Conservation (phyloP, 2,797 vertebrate genomes). For the Takifugu ocellatus region DNA sequence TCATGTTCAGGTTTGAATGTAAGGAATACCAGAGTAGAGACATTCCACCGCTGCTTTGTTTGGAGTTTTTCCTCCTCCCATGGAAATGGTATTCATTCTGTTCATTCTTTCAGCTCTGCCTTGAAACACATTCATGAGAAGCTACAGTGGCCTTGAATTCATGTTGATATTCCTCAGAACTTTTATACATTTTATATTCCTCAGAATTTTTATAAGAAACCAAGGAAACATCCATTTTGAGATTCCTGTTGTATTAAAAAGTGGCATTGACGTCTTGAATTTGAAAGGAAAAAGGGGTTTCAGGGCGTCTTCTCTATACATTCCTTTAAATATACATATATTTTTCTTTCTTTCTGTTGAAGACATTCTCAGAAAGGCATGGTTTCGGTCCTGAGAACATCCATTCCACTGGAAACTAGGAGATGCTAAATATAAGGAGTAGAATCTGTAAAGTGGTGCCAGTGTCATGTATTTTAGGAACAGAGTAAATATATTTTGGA, state of each 20-base stretch:
- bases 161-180: constrained; percentile 9
- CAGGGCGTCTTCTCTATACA: constrained; percentile 24
- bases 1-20: constrained; percentile 35
- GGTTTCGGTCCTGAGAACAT: too few species aligned
- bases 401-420: too few species aligned
- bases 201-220: constrained; percentile 1
- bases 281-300: constrained; percentile 8
- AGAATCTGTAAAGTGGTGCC: too few species aligned
- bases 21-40: constrained; percentile 22
- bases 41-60: constrained; percentile 41
- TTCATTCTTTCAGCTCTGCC: constrained; percentile 14
- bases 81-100: constrained; percentile 5
- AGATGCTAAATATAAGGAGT: too few species aligned
- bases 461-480: too few species aligned
- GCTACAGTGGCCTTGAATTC: constrained; percentile 26
- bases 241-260: background rate
- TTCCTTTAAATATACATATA: constrained; percentile 26
- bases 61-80: background rate
- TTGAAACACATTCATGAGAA: constrained; percentile 6
- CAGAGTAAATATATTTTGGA: too few species aligned
- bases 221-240: background rate
- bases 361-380: too few species aligned
- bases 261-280: constrained; percentile 34
- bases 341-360: background rate
- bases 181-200: constrained; percentile 18